A percentile compares a stretch with the other conserved stretches of the same genome.
These are phyloP conservation scores for Trichopoda pennipes DNA, from an alignment of 2,888 invertebrate species.

Conservation along the genomic window DNA sequence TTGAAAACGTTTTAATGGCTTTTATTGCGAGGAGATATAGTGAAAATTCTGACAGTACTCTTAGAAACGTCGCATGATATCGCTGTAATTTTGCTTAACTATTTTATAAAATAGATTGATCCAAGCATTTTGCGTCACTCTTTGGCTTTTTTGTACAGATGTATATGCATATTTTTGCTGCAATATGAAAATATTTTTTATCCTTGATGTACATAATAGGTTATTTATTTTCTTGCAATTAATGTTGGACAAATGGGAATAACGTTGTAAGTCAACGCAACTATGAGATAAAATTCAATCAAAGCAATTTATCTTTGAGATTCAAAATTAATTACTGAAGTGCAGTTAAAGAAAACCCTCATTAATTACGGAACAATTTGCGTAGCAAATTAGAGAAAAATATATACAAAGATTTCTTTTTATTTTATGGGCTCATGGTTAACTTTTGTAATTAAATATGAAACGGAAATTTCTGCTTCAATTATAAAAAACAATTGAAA, in stretches of 20 bases:
- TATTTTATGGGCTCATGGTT: slow-evolving; percentile 34
- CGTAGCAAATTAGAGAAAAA: slow-evolving; percentile 2
- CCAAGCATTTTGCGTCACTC: too few relatives aligned
- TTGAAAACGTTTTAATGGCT: too few relatives aligned
- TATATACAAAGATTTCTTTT: slow-evolving; percentile 1
- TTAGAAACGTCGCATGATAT: too few relatives aligned
- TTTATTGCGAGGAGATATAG: too few relatives aligned
- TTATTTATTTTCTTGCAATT: neutral
- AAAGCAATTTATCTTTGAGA: slow-evolving; percentile 57
- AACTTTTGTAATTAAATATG: slow-evolving; percentile 52
- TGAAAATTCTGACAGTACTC: too few relatives aligned
- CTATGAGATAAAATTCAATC: slow-evolving; percentile 45
- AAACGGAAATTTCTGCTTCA: slow-evolving; percentile 63
- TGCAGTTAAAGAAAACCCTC: slow-evolving; percentile 29
- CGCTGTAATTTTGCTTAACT: too few relatives aligned
- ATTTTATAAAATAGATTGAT: too few relatives aligned
- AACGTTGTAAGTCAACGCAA: slow-evolving; percentile 59
- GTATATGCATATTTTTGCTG: too few relatives aligned
- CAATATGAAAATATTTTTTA: too few relatives aligned
- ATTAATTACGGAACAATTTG: slow-evolving; percentile 52
- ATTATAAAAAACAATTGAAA: slow-evolving; percentile 52
- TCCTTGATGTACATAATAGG: too few relatives aligned
- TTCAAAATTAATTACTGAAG: slow-evolving; percentile 38
- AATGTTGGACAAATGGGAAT: slow-evolving; percentile 49
- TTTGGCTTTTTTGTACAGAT: too few relatives aligned